These are phyloP conservation scores for Whitmania pigra DNA, from an alignment of 1,140 invertebrate species.

Conservation along the genomic window DNA sequence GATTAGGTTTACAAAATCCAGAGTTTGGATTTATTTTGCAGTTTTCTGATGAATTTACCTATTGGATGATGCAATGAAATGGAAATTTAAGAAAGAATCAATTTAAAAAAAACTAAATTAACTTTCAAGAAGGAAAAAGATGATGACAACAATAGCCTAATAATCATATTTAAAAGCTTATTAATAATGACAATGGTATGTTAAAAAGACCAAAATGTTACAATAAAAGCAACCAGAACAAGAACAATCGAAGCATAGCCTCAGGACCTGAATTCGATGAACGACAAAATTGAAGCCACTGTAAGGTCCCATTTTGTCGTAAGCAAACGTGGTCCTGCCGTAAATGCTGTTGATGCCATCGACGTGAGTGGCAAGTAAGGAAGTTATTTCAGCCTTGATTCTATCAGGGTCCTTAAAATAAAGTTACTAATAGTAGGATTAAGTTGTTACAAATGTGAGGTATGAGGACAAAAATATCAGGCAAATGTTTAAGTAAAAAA, in stretches of 20 bases:
- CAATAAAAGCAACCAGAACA: background rate
- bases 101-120: too few relatives aligned
- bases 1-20: slow-evolving; percentile 90
- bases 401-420: slow-evolving; percentile 30
- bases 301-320: slow-evolving; percentile 55
- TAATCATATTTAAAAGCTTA: too few relatives aligned
- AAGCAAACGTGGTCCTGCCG: slow-evolving; percentile 73
- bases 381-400: slow-evolving; percentile 75
- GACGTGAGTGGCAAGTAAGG: slow-evolving; percentile 91
- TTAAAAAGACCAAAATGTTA: too few relatives aligned
- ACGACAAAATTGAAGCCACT: slow-evolving; percentile 93
- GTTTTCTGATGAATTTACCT: slow-evolving; percentile 43
- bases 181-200: too few relatives aligned
- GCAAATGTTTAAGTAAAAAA: too few relatives aligned
- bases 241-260: background rate
- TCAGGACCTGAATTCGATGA: slow-evolving; percentile 73
- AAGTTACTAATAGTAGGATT: slow-evolving; percentile 12
- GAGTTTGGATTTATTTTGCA: slow-evolving; percentile 46
- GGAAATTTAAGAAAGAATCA: too few relatives aligned
- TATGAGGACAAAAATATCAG: too few relatives aligned
- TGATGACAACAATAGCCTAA: too few relatives aligned
- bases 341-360: slow-evolving; percentile 97
- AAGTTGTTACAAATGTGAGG: background rate
- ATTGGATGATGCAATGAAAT: slow-evolving; percentile 21
- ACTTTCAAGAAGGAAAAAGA: too few relatives aligned